Evolutionary conservation across 2,888 invertebrate genomes (phyloP).

Genomic region (Isotomurus palustris): DNA sequence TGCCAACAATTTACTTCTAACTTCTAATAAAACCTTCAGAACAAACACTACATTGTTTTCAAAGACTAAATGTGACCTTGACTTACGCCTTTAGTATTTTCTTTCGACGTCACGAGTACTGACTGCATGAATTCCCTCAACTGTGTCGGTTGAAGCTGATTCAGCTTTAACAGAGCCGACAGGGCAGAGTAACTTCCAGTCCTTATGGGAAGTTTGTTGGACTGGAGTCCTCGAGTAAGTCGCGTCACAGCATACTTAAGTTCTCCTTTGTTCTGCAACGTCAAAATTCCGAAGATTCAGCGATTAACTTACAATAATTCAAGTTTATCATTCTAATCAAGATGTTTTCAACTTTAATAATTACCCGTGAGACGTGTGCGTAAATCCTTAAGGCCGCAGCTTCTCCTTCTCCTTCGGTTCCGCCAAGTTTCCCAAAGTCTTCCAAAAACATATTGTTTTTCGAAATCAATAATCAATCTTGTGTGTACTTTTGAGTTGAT

Average conservation of each 20-base stretch:
- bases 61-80: background rate
- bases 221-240: conserved; percentile 19
- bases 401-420: too few species aligned
- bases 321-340: background rate
- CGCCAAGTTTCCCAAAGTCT: too few species aligned
- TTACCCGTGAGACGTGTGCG: conserved; percentile 17
- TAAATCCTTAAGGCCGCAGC: too few species aligned
- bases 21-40: background rate
- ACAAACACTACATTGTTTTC: background rate
- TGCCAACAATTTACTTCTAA: background rate
- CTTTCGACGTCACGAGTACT: conserved; percentile 16
- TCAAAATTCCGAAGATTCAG: background rate
- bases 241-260: conserved; percentile 21
- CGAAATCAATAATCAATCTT: too few species aligned
- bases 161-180: conserved; percentile 7
- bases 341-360: too few species aligned
- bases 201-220: conserved; percentile 13
- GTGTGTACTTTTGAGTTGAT: too few species aligned
- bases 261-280: conserved; percentile 11
- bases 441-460: too few species aligned
- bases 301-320: too few species aligned
- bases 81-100: conserved; percentile 18
- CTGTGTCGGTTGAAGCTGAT: conserved; percentile 6
- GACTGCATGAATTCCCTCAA: conserved; percentile 16
- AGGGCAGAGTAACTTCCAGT: conserved; percentile 21